Base-by-base conservation (phyloP, 2,888 invertebrate species). In the Parnassius apollo region DNA sequence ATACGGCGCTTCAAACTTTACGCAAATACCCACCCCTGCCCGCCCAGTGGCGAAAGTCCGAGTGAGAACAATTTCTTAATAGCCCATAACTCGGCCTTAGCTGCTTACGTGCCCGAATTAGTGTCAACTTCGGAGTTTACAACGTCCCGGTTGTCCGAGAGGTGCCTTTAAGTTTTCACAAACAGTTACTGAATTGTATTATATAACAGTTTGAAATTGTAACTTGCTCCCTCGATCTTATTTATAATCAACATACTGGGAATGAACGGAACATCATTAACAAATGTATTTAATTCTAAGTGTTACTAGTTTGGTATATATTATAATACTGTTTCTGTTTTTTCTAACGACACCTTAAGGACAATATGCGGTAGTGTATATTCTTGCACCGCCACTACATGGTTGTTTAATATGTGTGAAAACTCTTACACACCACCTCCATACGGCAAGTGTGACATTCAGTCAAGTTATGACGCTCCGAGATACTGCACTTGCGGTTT, bases 41-140 rank as follows among this genome's bases (percentile, higher is more conserved):
- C 67, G 65, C 66, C 55, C 50, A 22, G 50, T 49, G 61, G 57
- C 57, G 62, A 68, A 69, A 76, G 80, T 81, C 81, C 79, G 77
- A 78, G 77, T 74, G 79, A 82, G 83, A 88, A 88, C 88, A 86
- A 88, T 89, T 88, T 86, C 88, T 88, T 89, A 88, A 89, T 88
- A 86, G 88, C 78, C 84, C 82, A 86, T 87, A 87, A 88, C 86
- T 86, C 76, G 83, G 81, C 77, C 76, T 81, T 80, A 82, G 81
- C 78, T 76, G 82, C 78, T 78, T 79, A 82, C 81, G 81, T 78
- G 83, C 77, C 70, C 73, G 82, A 81, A 83, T 86, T 86, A 86
- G 75, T 83, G 87, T 84, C 83, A 79, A 81, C 80, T 83, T 81
- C 72, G 77, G 75, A 77, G 70, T 72, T 69, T 66, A 67, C 66